These are phyloP conservation scores for Aporophyla nigra DNA, from an alignment of 2,888 invertebrate genomes.

Conservation along the genomic window DNA sequence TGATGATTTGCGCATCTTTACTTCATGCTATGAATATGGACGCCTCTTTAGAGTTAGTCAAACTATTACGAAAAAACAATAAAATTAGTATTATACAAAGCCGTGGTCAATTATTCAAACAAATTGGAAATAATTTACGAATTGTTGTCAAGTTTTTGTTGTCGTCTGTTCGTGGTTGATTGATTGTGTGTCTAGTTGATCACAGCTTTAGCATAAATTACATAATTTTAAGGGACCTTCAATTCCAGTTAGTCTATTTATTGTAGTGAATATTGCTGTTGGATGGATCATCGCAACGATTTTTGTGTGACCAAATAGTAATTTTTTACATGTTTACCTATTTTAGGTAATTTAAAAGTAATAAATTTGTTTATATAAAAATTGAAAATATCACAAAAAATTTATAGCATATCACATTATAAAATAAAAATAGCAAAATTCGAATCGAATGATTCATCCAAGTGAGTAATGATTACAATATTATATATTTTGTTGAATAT, in stretches of 20 bases:
- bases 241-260: constrained; percentile 91
- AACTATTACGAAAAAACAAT: constrained; percentile 87
- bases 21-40: constrained; percentile 89
- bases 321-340: constrained; percentile 87
- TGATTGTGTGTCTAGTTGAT: constrained; percentile 83
- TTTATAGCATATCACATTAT: constrained; percentile 88
- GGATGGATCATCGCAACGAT: constrained; percentile 84
- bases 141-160: constrained; percentile 65
- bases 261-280: constrained; percentile 87
- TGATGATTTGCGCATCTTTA: constrained; percentile 88
- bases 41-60: constrained; percentile 90
- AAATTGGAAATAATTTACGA: constrained; percentile 65
- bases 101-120: constrained; percentile 87
- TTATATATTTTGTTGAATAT: constrained; percentile 88
- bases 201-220: constrained; percentile 87
- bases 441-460: constrained; percentile 82
- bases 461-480: constrained; percentile 84
- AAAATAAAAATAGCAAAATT: constrained; percentile 77
- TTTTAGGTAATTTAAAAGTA: constrained; percentile 83
- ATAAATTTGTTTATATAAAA: constrained; percentile 85
- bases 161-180: constrained; percentile 59
- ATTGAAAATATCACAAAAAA: constrained; percentile 87
- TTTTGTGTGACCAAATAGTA: constrained; percentile 89
- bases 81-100: constrained; percentile 88
- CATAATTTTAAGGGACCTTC: constrained; percentile 91